Evolutionary conservation across 2,797 vertebrate species (phyloP), one percentile per base, ranked within the genome.

Genomic region (Avahi laniger): DNA sequence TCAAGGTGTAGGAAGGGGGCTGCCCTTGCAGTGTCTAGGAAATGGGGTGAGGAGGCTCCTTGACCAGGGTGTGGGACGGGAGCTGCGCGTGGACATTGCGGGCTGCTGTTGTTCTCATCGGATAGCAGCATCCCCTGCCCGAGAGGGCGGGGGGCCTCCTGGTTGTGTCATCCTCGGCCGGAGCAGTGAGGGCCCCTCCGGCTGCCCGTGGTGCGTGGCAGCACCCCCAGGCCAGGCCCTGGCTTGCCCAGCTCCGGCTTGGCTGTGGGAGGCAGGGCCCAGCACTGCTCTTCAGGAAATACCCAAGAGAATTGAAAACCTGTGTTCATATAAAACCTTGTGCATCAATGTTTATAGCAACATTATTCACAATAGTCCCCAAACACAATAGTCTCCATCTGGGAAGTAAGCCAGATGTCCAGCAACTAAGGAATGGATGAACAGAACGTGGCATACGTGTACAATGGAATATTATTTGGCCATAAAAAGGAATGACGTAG

Each of bases 191-290:
- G 76, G 59, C 28, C 33, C 61, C n/a, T 5, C n/a, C 11, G 17
- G 46, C 13, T 15, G 35, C 50, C 17, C 15, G 4, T 12, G 26
- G 38, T 17, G 22, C 14, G 1, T 18, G 17, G 28, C 0, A 0
- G 54, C 0, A 0, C 46, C 3, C 7, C 20, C 22, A 0, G 3
- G 7, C 83, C 4, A 7, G 24, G 33, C 18, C 2, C 33, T 4
- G 2, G 20, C 30, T 65, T 38, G 20, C 59, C 63, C 15, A 48
- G n/a, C 63, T 46, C 59, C 17, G n/a, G 8, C 48, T 24, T 52
- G n/a, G 20, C 75, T 13, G 0, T 0, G 5, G 38, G 50, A 70
- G 61, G 59, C 50, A 57, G 38, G 41, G 11, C 65, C 24, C 52
- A 17, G n/a, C 22, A 26, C 9, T 67, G 22, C 30, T 54, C 28